Conservation (phyloP, 2,797 vertebrate species). For the Sebastes kiyomatsui region DNA sequence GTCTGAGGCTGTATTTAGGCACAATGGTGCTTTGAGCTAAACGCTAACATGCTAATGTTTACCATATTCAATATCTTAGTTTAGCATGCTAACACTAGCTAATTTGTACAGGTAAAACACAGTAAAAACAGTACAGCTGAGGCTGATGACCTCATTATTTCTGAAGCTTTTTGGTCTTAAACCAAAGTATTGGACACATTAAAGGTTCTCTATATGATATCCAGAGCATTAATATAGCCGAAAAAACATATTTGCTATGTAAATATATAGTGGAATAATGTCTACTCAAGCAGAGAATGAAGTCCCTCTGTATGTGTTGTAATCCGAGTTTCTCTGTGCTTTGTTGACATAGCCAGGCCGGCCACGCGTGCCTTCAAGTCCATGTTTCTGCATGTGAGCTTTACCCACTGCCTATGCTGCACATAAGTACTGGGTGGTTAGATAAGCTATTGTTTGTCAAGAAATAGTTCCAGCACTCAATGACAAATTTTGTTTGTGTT, state of each 20-base stretch:
- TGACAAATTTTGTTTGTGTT: not conserved
- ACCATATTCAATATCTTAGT: too few relatives aligned
- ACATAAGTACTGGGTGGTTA: not conserved
- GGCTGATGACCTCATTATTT: not conserved
- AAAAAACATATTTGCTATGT: not conserved
- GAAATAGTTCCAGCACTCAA: not conserved
- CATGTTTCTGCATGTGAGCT: too few relatives aligned
- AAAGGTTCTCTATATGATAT: not conserved
- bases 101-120: not conserved
- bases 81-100: not conserved
- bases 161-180: too few relatives aligned
- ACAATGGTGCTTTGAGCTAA: not conserved
- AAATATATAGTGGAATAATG: not conserved
- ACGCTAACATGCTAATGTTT: not conserved
- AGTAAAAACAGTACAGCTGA: not conserved
- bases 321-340: too few relatives aligned
- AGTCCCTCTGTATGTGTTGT: too few relatives aligned
- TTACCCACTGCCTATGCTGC: not conserved
- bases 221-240: not conserved
- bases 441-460: not conserved
- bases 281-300: too few relatives aligned
- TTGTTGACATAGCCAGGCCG: too few relatives aligned
- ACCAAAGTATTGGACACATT: not conserved
- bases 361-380: too few relatives aligned
- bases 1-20: not conserved